Percentiles rank a stretch among this genome's conserved stretches.
These are phyloP conservation scores for Polypedilum vanderplanki DNA, from an alignment of 1,140 invertebrate genomes.

Conservation along the genomic window DNA sequence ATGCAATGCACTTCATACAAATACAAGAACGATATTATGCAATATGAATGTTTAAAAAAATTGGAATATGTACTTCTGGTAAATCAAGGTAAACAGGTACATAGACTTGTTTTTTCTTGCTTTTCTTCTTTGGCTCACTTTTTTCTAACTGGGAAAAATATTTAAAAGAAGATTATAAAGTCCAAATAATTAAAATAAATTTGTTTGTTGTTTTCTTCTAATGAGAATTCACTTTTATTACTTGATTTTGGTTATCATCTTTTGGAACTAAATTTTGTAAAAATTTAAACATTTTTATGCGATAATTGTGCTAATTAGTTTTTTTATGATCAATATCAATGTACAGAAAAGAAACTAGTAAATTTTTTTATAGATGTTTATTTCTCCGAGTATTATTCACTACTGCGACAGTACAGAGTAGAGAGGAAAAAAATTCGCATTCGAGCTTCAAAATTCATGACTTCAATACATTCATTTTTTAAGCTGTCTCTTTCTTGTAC, in stretches of 20 bases:
- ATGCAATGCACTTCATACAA: neutral
- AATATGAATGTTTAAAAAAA: conserved; percentile 1
- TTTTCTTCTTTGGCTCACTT: conserved; percentile 9
- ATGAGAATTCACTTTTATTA: neutral
- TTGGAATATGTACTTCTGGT: conserved; percentile 25
- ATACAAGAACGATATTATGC: neutral
- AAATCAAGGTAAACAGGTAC: conserved; percentile 28
- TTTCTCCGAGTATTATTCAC: conserved; percentile 12
- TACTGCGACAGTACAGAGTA: neutral
- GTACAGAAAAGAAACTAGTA: neutral
- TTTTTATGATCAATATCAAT: neutral
- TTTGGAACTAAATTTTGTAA: neutral
- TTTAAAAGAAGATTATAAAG: neutral
- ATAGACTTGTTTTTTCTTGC: neutral
- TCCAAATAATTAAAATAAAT: neutral
- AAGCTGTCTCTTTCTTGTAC: neutral
- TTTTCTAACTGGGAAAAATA: neutral
- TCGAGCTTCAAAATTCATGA: neutral
- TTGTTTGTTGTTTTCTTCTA: no score
- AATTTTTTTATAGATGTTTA: conserved; percentile 12
- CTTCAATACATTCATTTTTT: neutral
- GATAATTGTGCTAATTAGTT: neutral
- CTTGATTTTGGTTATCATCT: neutral
- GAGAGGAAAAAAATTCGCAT: neutral
- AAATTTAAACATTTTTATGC: conserved; percentile 21